phyloP scores from a whole-genome alignment of 2,888 invertebrate genomes.

The Agonopterix subpropinquella region DNA sequence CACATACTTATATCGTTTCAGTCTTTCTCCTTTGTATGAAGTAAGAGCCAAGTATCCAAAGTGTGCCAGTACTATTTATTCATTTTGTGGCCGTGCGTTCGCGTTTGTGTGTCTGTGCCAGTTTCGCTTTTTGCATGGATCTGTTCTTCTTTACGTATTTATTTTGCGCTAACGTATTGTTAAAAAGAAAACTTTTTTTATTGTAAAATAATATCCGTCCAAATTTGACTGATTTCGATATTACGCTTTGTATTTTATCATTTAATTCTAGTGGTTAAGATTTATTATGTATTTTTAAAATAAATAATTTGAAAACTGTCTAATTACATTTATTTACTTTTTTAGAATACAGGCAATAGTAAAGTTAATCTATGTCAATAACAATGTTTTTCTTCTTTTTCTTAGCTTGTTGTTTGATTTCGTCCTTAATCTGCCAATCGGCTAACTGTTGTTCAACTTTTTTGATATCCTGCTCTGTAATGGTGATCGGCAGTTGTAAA shows the following conservation, averaged over 20 bases:
- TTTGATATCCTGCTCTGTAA: conserved; percentile 81
- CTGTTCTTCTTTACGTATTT: background rate
- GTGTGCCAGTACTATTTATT: too few species aligned
- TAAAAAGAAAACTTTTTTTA: conserved; percentile 8
- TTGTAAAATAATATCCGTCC: conserved; percentile 49
- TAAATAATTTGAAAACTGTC: conserved; percentile 9
- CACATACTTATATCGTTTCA: too few species aligned
- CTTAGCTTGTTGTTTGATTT: conserved; percentile 52
- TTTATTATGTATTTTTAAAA: conserved; percentile 29
- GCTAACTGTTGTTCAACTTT: conserved; percentile 72
- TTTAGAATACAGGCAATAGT: background rate
- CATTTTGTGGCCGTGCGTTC: too few species aligned
- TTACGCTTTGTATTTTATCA: conserved; percentile 38
- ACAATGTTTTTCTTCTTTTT: conserved; percentile 54
- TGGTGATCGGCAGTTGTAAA: conserved; percentile 78
- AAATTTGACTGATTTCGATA: conserved; percentile 60
- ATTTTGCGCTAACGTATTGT: background rate
- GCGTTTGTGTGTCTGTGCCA: too few species aligned
- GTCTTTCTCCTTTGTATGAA: too few species aligned
- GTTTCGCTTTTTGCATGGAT: too few species aligned
- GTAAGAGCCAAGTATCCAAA: too few species aligned
- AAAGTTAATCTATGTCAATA: conserved; percentile 28
- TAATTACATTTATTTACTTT: background rate
- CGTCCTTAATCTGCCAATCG: conserved; percentile 58
- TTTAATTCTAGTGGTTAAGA: conserved; percentile 27